Conservation (phyloP, 2,113 vertebrate genomes). For the Platysteira castanea region DNA sequence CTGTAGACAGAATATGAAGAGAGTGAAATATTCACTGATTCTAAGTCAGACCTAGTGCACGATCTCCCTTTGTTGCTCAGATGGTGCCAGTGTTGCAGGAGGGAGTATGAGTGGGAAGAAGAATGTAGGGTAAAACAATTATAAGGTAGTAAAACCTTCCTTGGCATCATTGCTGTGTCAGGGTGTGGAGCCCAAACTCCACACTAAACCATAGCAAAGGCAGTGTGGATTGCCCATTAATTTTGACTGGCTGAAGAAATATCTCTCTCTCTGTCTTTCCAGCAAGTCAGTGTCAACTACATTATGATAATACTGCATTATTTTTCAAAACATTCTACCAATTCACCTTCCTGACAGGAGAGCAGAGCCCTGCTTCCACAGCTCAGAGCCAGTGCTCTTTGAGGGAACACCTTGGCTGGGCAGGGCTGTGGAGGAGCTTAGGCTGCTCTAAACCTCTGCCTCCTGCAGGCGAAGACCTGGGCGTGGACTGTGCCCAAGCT, state of each 20-base stretch:
- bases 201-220: background rate
- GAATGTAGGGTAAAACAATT: background rate
- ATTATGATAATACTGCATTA: background rate
- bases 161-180: background rate
- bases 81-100: background rate
- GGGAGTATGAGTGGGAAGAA: background rate
- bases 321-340: background rate
- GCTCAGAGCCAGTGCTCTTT: background rate
- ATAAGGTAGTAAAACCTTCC: background rate
- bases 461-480: background rate
- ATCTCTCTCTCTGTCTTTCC: background rate
- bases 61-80: background rate
- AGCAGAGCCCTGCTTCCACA: background rate
- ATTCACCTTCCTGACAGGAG: background rate
- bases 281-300: background rate
- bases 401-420: background rate
- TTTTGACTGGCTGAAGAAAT: background rate
- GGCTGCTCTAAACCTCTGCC: background rate
- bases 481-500: background rate
- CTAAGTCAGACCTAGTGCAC: background rate
- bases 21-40: background rate
- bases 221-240: background rate
- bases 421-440: background rate
- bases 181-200: background rate
- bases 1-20: background rate